A percentile compares a stretch with the other conserved stretches of the same genome.
Evolutionary conservation across 2,797 vertebrate species (phyloP).

Genomic region (Bovichtus variegatus): DNA sequence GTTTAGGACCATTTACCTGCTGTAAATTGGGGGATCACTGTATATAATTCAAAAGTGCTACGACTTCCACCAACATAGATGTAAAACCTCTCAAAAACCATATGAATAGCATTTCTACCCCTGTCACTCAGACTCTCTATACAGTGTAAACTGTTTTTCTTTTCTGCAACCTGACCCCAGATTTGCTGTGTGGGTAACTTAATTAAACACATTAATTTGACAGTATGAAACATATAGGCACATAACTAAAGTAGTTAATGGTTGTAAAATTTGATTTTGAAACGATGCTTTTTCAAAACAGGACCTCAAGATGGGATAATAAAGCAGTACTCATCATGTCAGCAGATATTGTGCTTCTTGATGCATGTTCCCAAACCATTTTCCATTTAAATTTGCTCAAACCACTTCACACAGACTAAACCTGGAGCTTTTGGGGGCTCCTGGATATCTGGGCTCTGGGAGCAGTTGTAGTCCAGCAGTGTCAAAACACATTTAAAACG

Average conservation of each 20-base stretch:
- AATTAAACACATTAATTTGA: neutral
- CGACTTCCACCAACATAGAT: neutral
- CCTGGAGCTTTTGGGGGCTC: neutral
- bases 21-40: neutral
- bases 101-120: no score
- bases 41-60: neutral
- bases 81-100: no score
- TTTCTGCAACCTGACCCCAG: neutral
- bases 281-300: neutral
- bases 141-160: neutral
- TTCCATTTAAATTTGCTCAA: neutral
- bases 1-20: neutral
- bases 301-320: no score
- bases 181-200: neutral
- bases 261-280: neutral
- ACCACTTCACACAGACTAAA: neutral
- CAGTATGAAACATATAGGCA: neutral
- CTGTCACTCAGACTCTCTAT: neutral
- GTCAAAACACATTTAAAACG: neutral
- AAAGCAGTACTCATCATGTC: no score
- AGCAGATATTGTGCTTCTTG: neutral
- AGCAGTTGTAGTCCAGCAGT: neutral
- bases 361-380: neutral
- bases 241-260: neutral
- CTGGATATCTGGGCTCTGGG: neutral